These are phyloP conservation scores for Drosophila acutilabella DNA, from an alignment of 2,888 invertebrate genomes.

Conservation along the genomic window DNA sequence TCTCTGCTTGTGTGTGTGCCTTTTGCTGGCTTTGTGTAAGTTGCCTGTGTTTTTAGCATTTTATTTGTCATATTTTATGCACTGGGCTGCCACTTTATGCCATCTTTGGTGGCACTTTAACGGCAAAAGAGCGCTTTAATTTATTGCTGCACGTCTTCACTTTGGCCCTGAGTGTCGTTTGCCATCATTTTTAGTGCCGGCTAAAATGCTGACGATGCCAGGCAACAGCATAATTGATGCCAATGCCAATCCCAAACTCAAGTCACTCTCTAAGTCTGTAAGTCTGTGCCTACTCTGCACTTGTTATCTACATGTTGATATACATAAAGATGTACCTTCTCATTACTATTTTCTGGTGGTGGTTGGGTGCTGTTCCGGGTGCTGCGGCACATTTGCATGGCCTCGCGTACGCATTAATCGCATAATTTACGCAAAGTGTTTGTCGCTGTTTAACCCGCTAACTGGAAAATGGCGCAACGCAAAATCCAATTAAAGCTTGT, in stretches of 20 bases:
- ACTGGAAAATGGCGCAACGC: slow-evolving; percentile 39
- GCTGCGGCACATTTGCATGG: slow-evolving; percentile 51
- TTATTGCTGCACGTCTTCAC: slow-evolving; percentile 59
- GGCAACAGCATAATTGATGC: slow-evolving; percentile 65
- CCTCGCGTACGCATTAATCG: slow-evolving; percentile 51
- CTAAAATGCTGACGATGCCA: slow-evolving; percentile 52
- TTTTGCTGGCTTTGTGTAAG: not conserved
- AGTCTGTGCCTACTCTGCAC: slow-evolving; percentile 15
- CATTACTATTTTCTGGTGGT: slow-evolving; percentile 7
- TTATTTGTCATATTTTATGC: slow-evolving; percentile 52
- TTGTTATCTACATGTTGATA: slow-evolving; percentile 6
- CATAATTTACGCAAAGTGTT: slow-evolving; percentile 49
- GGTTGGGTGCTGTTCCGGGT: not conserved
- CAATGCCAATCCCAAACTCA: slow-evolving; percentile 38
- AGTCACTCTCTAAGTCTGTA: slow-evolving; percentile 11
- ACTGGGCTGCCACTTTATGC: slow-evolving; percentile 43
- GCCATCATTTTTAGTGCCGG: slow-evolving; percentile 57
- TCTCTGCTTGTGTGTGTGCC: no score
- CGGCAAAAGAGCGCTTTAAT: slow-evolving; percentile 57
- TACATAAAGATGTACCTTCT: slow-evolving; percentile 1
- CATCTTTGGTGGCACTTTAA: slow-evolving; percentile 48
- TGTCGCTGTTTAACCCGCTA: slow-evolving; percentile 48
- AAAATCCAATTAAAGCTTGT: slow-evolving; percentile 66
- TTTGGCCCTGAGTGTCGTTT: slow-evolving; percentile 51
- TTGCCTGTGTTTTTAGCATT: slow-evolving; percentile 33